Conservation (phyloP, 2,797 vertebrate species). For the Lycodopsis pacificus region DNA sequence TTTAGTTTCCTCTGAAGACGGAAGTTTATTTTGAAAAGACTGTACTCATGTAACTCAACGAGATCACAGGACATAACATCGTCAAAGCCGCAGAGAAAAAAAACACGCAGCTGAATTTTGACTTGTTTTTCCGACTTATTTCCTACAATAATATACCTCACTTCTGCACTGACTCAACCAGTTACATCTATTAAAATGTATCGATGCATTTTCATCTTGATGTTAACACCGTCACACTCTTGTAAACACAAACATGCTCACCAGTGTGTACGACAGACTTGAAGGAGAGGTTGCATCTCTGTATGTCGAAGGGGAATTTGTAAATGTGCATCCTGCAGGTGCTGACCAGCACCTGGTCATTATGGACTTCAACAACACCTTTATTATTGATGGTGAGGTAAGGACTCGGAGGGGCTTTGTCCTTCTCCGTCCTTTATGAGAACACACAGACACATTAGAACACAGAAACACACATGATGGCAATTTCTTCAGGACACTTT, state of each 20-base stretch:
- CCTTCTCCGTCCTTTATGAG: slow-evolving; percentile 70
- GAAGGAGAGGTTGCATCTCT: slow-evolving; percentile 76
- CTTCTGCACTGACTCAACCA: neutral
- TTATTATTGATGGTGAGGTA: slow-evolving; percentile 58
- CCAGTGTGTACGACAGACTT: slow-evolving; percentile 62
- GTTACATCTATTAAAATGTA: neutral
- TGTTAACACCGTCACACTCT: neutral
- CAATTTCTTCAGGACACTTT: neutral
- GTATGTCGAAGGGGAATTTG: slow-evolving; percentile 77
- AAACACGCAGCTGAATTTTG: neutral
- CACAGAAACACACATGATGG: neutral
- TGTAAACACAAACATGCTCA: slow-evolving; percentile 33
- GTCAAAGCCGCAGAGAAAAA: neutral
- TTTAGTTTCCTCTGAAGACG: too few species aligned
- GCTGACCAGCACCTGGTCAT: slow-evolving; percentile 71
- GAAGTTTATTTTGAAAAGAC: too few species aligned
- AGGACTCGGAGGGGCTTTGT: slow-evolving; percentile 67
- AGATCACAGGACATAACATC: neutral
- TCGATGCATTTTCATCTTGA: neutral
- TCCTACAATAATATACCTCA: neutral
- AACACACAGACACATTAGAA: neutral
- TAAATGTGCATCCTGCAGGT: slow-evolving; percentile 76
- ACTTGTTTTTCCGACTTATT: neutral
- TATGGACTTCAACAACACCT: slow-evolving; percentile 61
- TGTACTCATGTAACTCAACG: too few species aligned